phyloP scores from a whole-genome alignment of 1,140 invertebrate species.

The Propsilocerus akamusi region DNA sequence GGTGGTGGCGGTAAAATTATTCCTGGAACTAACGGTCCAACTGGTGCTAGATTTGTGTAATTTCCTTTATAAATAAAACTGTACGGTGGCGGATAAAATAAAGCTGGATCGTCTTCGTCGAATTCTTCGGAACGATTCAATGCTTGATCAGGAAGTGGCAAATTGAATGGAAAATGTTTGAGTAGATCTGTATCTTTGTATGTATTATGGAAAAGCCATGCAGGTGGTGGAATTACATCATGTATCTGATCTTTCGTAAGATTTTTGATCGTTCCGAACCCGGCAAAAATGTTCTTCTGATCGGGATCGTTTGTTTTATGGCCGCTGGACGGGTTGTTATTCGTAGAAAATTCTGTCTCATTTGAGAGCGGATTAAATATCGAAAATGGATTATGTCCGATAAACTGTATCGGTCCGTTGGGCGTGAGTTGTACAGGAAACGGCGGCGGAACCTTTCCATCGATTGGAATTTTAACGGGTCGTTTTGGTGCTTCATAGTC shows the following conservation, averaged over 20 bases:
- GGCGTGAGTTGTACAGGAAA: slow-evolving; percentile 72
- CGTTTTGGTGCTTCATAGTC: slow-evolving; percentile 58
- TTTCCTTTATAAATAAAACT: slow-evolving; percentile 66
- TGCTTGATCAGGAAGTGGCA: slow-evolving; percentile 27
- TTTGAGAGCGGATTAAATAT: slow-evolving; percentile 16
- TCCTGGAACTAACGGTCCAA: slow-evolving; percentile 69
- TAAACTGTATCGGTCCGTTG: slow-evolving; percentile 40
- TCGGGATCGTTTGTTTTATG: slow-evolving; percentile 11
- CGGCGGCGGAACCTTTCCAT: slow-evolving; percentile 63
- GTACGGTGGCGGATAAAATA: slow-evolving; percentile 77
- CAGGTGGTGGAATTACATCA: slow-evolving; percentile 13
- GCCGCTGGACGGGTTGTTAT: slow-evolving; percentile 9
- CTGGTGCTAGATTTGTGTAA: slow-evolving; percentile 54
- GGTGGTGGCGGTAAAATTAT: slow-evolving; percentile 73
- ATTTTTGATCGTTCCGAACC: slow-evolving; percentile 19
- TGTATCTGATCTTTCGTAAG: slow-evolving; percentile 12
- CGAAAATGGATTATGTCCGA: slow-evolving; percentile 25
- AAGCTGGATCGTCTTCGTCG: slow-evolving; percentile 74
- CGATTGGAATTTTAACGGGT: slow-evolving; percentile 55
- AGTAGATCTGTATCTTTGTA: background rate
- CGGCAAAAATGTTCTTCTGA: slow-evolving; percentile 19
- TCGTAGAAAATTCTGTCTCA: slow-evolving; percentile 11
- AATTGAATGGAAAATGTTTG: slow-evolving; percentile 14
- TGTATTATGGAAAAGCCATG: slow-evolving; percentile 19
- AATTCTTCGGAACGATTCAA: slow-evolving; percentile 38